Evolutionary conservation across 2,113 vertebrate genomes (phyloP), one percentile per base, ranked within the genome.

Genomic region (Anguilla japonica): DNA sequence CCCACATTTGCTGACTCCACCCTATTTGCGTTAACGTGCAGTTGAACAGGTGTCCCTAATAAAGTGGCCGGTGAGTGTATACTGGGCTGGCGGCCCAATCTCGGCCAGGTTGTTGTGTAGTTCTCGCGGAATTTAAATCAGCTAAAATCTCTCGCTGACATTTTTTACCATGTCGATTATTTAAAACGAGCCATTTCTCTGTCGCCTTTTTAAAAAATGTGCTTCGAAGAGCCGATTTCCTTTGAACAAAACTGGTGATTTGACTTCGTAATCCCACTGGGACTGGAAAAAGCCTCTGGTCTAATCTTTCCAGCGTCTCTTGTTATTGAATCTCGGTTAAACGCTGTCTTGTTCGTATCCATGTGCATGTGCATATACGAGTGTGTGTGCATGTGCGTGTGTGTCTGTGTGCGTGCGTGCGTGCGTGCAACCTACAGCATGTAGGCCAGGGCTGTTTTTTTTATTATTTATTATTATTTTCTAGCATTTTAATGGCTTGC

Each of bases 331-430:
- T 20, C 20, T 13, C n/a, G 34, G 9, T 75, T 75, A 1, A 75
- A 34, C 7, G n/a, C 8, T 29, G 67, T 75, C 22, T 75, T 75
- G n/a, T 75, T 75, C n/a, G 11, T 67, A 26, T 67, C 3, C 60
- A 67, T 26, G 22, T 67, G 60, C 22, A 26, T 67, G 60, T 20
- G 26, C 18, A 26, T 26, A 2, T 67, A 20, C 8, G 18, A 26
- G 22, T 67, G 60, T 67, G 60, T 63, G 18, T 26, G 1, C 40
- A 34, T 39, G 29, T 18, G 41, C 41, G 9, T 26, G 60, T 79
- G 46, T 9, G n/a, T 67, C 29, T 79, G 46, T 80, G 39, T 83
- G 29, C 88, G 78, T 79, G 40, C 81, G 85, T 84, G 40, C 80
- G 88, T 84, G 63, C 60, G 8, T 84, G 80, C 20, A 63, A 41